A percentile compares a stretch with the other conserved stretches of the same genome.
Conservation (phyloP, 2,797 vertebrate genomes). For the Sebastes aleutianus region DNA sequence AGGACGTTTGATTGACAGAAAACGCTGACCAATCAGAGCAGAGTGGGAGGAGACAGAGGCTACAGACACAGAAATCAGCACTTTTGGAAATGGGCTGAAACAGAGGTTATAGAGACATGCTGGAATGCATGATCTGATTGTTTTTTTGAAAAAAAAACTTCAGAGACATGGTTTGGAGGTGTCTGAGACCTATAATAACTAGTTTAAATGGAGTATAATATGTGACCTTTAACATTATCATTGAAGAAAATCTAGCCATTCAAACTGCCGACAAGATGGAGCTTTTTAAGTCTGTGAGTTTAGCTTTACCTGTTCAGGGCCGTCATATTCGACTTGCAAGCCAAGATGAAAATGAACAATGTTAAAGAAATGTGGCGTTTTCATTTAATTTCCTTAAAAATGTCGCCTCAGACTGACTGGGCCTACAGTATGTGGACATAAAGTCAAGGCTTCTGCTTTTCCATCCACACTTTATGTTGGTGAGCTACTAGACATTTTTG, state of each 20-base stretch:
- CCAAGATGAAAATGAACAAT: not conserved
- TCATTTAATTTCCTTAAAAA: slow-evolving; percentile 10
- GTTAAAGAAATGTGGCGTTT: not conserved
- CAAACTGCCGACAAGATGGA: not conserved
- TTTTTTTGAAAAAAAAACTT: no score
- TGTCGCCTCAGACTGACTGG: not conserved
- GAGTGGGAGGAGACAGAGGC: no score
- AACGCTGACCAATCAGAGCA: no score
- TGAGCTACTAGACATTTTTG: not conserved
- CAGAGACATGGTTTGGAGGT: no score
- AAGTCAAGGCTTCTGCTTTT: not conserved
- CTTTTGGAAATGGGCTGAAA: no score
- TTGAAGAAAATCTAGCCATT: not conserved
- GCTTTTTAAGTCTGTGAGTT: not conserved
- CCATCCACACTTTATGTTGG: not conserved
- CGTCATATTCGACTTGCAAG: not conserved
- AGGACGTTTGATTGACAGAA: no score
- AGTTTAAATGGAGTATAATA: no score
- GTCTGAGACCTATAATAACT: no score
- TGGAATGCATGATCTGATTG: no score
- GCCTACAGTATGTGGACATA: not conserved
- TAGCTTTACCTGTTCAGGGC: not conserved
- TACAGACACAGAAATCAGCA: no score
- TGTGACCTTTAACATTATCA: not conserved
- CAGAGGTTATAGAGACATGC: no score